Evolutionary conservation across 2,797 vertebrate genomes (phyloP).

Genomic region (Scomberomorus guttatus): DNA sequence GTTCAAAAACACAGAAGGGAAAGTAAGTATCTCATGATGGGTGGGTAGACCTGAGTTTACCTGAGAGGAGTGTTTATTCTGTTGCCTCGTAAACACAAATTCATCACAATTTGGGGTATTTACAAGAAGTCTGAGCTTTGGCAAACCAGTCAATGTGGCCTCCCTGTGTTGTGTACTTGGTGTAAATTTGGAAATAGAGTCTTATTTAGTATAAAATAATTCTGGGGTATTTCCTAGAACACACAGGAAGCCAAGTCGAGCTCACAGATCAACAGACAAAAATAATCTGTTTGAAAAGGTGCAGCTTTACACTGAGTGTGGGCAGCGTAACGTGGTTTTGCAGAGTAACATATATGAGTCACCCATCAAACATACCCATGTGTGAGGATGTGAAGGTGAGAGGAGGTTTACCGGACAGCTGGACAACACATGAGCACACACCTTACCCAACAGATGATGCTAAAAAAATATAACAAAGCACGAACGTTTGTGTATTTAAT

Average conservation of each 20-base stretch:
- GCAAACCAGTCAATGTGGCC: not conserved
- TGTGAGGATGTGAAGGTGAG: constrained; percentile 2
- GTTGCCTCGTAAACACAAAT: constrained; percentile 5
- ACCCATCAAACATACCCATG: constrained; percentile 28
- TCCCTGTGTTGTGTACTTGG: not conserved
- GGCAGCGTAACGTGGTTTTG: not conserved
- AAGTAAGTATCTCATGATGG: not conserved
- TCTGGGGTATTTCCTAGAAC: too few species aligned
- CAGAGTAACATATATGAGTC: constrained; percentile 2
- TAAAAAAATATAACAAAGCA: constrained; percentile 26
- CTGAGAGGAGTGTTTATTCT: not conserved
- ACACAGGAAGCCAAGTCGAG: not conserved
- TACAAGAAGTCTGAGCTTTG: not conserved
- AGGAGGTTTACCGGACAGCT: constrained; percentile 28
- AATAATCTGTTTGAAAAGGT: not conserved
- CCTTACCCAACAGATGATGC: not conserved
- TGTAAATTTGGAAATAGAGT: not conserved
- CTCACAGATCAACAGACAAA: not conserved
- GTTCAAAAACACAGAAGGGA: constrained; percentile 13
- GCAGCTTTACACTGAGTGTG: not conserved
- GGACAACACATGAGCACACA: constrained; percentile 42
- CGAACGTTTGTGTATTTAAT: constrained; percentile 19
- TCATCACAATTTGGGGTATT: not conserved
- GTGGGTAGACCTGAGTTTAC: not conserved
- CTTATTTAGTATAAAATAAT: too few species aligned